phyloP scores from a whole-genome alignment of 2,797 vertebrate species.

The Eremophila alpestris region DNA sequence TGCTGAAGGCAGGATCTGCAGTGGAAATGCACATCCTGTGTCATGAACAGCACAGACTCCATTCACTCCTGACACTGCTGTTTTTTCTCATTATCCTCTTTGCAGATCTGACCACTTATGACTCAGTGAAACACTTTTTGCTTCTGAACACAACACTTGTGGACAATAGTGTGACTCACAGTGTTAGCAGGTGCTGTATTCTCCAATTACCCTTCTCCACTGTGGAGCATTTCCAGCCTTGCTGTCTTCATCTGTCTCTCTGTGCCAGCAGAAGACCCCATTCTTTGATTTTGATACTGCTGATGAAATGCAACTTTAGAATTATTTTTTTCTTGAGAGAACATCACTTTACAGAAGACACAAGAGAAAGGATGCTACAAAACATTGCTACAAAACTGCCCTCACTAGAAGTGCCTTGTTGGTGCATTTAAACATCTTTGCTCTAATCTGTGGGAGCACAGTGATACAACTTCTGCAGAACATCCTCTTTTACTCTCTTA shows the following conservation, averaged over 20 bases:
- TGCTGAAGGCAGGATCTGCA: not conserved
- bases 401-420: not conserved
- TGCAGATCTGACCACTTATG: conserved; percentile 85
- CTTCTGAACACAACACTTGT: conserved; percentile 79
- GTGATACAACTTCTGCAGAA: not conserved
- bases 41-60: not conserved
- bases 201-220: not conserved
- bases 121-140: conserved; percentile 84
- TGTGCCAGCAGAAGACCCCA: not conserved
- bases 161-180: conserved; percentile 83
- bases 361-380: not conserved
- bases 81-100: not conserved
- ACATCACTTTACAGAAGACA: not conserved
- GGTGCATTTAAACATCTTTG: not conserved
- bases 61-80: not conserved
- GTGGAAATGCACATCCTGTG: not conserved
- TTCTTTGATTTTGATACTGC: not conserved
- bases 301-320: not conserved
- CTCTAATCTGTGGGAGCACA: not conserved
- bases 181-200: conserved; percentile 31
- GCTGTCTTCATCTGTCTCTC: not conserved
- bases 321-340: not conserved
- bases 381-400: not conserved
- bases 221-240: not conserved
- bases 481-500: not conserved